phyloP scores from a whole-genome alignment of 37 sponge, comb jelly and placozoan species.

The Hormiphora californensis region DNA sequence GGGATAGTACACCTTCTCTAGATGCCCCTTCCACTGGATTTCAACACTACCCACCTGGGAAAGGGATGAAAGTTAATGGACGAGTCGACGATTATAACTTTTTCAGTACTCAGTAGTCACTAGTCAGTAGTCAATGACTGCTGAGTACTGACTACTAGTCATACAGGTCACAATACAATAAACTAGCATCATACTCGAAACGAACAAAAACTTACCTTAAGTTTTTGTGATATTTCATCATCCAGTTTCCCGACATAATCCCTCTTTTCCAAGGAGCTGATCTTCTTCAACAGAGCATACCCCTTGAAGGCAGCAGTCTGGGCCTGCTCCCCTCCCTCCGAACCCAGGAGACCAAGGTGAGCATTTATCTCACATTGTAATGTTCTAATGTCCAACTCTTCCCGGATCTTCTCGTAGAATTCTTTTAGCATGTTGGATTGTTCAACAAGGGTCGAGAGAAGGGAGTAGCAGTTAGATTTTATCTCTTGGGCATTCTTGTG shows the following conservation, averaged over 20 bases:
- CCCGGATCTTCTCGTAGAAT: slow-evolving; percentile 44
- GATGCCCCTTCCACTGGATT: slow-evolving; percentile 44
- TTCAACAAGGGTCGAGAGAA: slow-evolving; percentile 25
- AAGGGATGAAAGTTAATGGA: neutral
- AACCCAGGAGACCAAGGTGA: neutral
- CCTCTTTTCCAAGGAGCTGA: slow-evolving; percentile 12
- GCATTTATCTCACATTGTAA: slow-evolving; percentile 30
- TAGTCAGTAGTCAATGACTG: too few relatives aligned
- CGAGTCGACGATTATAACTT: too few relatives aligned
- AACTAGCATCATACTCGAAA: too few relatives aligned
- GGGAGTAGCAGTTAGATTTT: slow-evolving; percentile 26
- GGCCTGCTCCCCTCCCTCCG: slow-evolving; percentile 8
- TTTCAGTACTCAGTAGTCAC: too few relatives aligned
- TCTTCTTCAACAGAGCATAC: slow-evolving; percentile 34
- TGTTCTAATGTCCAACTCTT: slow-evolving; percentile 11
- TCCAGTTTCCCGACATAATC: slow-evolving; percentile 48
- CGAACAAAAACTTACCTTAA: too few relatives aligned
- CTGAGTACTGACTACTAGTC: too few relatives aligned
- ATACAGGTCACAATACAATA: too few relatives aligned
- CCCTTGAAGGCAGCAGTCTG: slow-evolving; percentile 51
- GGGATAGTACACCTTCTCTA: slow-evolving; percentile 40
- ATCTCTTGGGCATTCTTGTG: slow-evolving; percentile 37
- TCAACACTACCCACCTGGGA: slow-evolving; percentile 35
- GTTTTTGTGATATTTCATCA: slow-evolving; percentile 50
- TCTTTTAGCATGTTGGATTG: slow-evolving; percentile 51